Evolutionary conservation across 2,113 vertebrate species (phyloP).

Genomic region (Piaya cayana): DNA sequence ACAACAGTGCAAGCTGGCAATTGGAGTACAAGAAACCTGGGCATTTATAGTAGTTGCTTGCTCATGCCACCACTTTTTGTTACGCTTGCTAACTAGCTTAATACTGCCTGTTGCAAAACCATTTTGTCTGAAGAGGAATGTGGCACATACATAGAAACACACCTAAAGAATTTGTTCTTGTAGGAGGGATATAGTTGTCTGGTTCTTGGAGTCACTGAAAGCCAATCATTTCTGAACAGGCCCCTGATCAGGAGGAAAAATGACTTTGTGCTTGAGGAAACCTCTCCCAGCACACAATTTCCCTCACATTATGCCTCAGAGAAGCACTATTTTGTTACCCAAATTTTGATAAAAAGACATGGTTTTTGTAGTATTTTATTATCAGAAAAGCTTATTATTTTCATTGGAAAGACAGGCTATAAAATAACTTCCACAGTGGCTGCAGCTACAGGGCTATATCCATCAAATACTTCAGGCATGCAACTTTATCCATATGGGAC

Average conservation of each 20-base stretch:
- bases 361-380: neutral
- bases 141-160: neutral
- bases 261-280: neutral
- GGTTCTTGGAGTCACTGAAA: neutral
- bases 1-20: neutral
- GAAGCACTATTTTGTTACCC: neutral
- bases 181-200: neutral
- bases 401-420: neutral
- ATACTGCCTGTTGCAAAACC: neutral
- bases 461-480: neutral
- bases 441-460: neutral
- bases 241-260: neutral
- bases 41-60: accelerated
- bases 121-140: neutral
- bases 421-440: neutral
- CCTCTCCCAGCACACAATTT: neutral
- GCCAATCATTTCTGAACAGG: neutral
- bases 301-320: neutral
- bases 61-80: neutral
- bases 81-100: neutral
- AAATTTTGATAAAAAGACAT: neutral
- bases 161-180: neutral
- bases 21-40: neutral
- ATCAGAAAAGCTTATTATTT: neutral
- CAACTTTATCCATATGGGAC: neutral